phyloP scores from a whole-genome alignment of 2,113 vertebrate species.

The Pseudorectes ferrugineus region DNA sequence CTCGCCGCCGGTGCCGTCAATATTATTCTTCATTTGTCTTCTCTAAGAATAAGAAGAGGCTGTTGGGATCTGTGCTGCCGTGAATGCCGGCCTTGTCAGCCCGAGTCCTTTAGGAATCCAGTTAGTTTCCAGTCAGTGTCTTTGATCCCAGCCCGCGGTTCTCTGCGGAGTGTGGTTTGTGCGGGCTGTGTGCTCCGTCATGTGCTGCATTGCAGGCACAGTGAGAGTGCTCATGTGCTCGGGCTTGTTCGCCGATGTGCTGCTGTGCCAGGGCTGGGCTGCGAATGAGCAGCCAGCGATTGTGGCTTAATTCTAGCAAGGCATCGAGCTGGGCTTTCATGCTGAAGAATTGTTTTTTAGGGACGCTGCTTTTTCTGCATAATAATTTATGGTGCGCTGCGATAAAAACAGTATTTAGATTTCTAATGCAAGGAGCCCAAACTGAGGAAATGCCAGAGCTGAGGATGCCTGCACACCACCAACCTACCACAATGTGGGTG shows the following conservation, averaged over 20 bases:
- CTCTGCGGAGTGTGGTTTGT: not conserved
- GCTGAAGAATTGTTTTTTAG: not conserved
- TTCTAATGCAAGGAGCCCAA: not conserved
- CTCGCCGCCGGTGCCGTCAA: not conserved
- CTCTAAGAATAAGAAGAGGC: not conserved
- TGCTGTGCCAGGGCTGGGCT: not conserved
- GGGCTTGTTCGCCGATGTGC: not conserved
- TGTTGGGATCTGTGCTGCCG: not conserved
- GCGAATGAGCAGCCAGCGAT: not conserved
- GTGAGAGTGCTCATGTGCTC: not conserved
- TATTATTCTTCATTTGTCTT: not conserved
- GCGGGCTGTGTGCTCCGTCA: not conserved
- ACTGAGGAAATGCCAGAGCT: not conserved
- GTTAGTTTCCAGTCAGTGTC: not conserved
- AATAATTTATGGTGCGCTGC: rapidly evolving
- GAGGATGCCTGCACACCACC: not conserved
- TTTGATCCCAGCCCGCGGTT: not conserved
- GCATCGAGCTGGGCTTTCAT: not conserved
- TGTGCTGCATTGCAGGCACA: not conserved
- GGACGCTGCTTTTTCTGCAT: not conserved
- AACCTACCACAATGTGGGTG: slow-evolving; percentile 6
- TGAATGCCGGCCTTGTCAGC: not conserved
- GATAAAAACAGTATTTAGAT: not conserved
- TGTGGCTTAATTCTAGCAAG: not conserved
- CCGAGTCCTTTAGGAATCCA: not conserved